phyloP scores from a whole-genome alignment of 1,140 invertebrate species.

The Drosophila simulans region DNA sequence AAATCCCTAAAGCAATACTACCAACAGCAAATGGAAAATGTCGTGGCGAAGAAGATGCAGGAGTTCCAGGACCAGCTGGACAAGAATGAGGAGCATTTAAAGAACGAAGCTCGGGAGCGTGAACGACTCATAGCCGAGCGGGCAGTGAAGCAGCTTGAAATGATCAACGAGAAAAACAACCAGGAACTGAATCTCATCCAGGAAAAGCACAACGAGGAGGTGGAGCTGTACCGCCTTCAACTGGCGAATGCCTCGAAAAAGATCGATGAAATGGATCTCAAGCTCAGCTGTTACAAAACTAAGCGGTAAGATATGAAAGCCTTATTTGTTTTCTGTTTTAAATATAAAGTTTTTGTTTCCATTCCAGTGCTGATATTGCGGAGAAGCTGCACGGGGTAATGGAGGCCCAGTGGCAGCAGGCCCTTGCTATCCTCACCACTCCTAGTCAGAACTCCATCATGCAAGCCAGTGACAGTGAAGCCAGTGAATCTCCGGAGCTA shows the following conservation, averaged over 20 bases:
- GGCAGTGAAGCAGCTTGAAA: slow-evolving; percentile 89
- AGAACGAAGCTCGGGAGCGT: slow-evolving; percentile 87
- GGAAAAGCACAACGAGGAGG: slow-evolving; percentile 91
- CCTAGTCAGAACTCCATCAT: slow-evolving; percentile 53
- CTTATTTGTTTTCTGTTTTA: too few species aligned
- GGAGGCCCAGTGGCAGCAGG: slow-evolving; percentile 92
- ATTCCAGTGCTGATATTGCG: slow-evolving; percentile 86
- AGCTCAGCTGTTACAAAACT: slow-evolving; percentile 86
- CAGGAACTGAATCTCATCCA: slow-evolving; percentile 90
- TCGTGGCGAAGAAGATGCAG: slow-evolving; percentile 90
- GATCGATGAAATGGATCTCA: slow-evolving; percentile 87
- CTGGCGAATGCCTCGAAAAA: slow-evolving; percentile 88
- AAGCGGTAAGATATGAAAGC: slow-evolving; percentile 70
- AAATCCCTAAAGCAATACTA: slow-evolving; percentile 90
- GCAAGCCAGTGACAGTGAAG: slow-evolving; percentile 51
- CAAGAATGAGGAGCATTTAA: slow-evolving; percentile 87
- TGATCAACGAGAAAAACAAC: slow-evolving; percentile 90
- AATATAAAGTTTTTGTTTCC: background rate
- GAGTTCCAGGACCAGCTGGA: slow-evolving; percentile 92
- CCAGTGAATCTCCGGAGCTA: slow-evolving; percentile 48
- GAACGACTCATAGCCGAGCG: slow-evolving; percentile 89
- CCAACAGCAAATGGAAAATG: slow-evolving; percentile 91
- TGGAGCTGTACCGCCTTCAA: slow-evolving; percentile 88
- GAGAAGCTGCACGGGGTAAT: slow-evolving; percentile 91
- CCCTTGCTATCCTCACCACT: slow-evolving; percentile 89